A percentile compares a stretch with the other conserved stretches of the same genome.
Conservation (phyloP, 1,140 invertebrate genomes). For the Aporrectodea caliginosa region DNA sequence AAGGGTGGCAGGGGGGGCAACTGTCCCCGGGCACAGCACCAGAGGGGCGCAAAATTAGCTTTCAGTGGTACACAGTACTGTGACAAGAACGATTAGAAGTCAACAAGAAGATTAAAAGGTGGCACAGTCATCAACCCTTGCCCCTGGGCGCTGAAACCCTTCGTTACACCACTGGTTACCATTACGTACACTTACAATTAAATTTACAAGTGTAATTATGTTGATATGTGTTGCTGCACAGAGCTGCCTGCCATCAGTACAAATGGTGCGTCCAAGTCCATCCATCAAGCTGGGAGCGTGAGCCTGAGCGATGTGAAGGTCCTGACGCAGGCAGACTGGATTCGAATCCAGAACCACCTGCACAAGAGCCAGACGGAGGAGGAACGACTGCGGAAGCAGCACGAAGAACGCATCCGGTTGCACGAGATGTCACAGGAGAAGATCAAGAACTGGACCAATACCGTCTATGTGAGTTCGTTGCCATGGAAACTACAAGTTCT, state of each 20-base stretch:
- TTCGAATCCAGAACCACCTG: not conserved
- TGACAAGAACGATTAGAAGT: no score
- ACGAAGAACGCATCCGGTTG: conserved; percentile 44
- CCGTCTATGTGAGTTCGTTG: conserved; percentile 52
- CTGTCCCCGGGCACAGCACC: no score
- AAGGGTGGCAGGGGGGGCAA: no score
- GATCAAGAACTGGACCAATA: conserved; percentile 55
- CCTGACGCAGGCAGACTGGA: not conserved
- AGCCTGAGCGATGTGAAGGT: not conserved
- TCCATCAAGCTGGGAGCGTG: not conserved
- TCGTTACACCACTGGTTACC: no score
- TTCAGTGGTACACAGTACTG: no score
- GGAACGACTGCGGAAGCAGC: conserved; percentile 42
- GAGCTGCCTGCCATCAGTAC: not conserved
- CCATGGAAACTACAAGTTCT: no score
- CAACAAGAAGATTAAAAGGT: no score
- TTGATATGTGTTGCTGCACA: not conserved
- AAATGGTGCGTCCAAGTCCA: not conserved
- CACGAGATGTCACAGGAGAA: conserved; percentile 50
- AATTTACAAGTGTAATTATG: not conserved
- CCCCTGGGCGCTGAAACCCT: no score
- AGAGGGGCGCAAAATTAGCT: no score
- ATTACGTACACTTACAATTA: not conserved
- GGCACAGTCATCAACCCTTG: no score
- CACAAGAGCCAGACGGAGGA: conserved; percentile 36